Base-by-base conservation (phyloP, 2,113 vertebrate genomes). In the Atherinomorus stipes region DNA sequence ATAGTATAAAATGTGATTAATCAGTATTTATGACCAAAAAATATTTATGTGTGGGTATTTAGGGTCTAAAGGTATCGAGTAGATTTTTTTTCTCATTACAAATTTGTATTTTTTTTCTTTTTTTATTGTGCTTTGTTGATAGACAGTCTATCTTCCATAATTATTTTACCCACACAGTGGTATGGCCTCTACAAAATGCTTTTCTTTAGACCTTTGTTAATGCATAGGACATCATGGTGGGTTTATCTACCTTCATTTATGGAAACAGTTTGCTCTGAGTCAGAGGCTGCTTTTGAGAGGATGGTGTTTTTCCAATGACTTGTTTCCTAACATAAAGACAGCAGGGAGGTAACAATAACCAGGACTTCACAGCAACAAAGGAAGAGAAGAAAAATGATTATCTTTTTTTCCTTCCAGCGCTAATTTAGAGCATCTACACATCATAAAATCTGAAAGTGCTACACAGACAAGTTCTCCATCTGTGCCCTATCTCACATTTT, bases 361-460 rank as follows among this genome's bases (percentile, higher is more conserved):
- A 80, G 78, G 77, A 83, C 70, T 74, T 84, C 78, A 73, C 78
- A 75, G 78, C 67, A 52, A 84, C 76, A 78, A 22, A 50, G 34
- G 21, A 71, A 71, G 57, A 73, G 37, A 57, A 49, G 53, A 58
- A 71, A 62, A 56, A 47, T 58, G 80, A 69, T 71, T 74, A 88
- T 84, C 74, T 28, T 28, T 28, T 85, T 78, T 80, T 84, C 85
- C 85, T 87, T 78, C 83, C 50, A 86, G 85, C 86, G 61, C 81
- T 83, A 71, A 89, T 82, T 84, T 78, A 62, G 76, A 80, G 78
- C 83, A 72, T 71, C 76, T 81, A 75, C 86, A 88, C 81, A 77
- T 89, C 87, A 85, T 85, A 84, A 88, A 89, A 85, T 70, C 79
- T 61, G 26, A 83, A 89, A 87, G 81, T 86, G 83, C 87, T 56